Evolutionary conservation across 2,797 vertebrate genomes (phyloP).

Genomic region (Phataginus tricuspis): DNA sequence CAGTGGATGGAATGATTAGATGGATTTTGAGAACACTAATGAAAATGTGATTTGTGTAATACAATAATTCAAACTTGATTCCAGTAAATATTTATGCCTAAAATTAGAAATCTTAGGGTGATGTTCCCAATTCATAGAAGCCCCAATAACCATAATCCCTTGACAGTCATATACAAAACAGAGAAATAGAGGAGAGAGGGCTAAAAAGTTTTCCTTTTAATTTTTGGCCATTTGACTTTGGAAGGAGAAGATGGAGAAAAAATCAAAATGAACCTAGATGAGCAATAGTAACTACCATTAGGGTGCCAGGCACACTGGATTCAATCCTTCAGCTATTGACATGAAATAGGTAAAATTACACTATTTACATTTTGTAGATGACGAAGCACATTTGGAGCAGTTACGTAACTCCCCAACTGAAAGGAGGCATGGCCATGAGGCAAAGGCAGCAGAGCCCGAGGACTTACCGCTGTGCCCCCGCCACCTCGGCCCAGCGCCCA

Average conservation of each 20-base stretch:
- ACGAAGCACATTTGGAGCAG: background rate
- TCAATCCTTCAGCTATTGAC: background rate
- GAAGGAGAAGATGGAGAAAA: background rate
- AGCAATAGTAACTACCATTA: background rate
- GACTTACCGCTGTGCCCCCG: fast-evolving
- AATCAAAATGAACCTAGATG: background rate
- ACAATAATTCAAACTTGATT: background rate
- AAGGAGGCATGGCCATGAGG: background rate
- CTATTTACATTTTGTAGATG: background rate
- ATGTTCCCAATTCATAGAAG: background rate
- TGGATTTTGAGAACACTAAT: background rate
- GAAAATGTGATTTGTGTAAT: background rate
- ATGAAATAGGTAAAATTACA: background rate
- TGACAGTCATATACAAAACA: background rate
- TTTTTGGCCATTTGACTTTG: background rate
- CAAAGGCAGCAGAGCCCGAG: background rate
- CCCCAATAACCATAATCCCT: background rate
- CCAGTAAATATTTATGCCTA: background rate
- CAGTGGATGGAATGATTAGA: too few species aligned
- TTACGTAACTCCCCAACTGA: background rate
- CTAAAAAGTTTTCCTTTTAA: background rate
- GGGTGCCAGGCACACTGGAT: background rate
- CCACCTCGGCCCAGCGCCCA: background rate
- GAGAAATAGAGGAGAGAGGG: background rate
- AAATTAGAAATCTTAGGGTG: background rate